These are phyloP conservation scores for Drosophila punjabiensis DNA, from an alignment of 1,140 invertebrate species.

Conservation along the genomic window DNA sequence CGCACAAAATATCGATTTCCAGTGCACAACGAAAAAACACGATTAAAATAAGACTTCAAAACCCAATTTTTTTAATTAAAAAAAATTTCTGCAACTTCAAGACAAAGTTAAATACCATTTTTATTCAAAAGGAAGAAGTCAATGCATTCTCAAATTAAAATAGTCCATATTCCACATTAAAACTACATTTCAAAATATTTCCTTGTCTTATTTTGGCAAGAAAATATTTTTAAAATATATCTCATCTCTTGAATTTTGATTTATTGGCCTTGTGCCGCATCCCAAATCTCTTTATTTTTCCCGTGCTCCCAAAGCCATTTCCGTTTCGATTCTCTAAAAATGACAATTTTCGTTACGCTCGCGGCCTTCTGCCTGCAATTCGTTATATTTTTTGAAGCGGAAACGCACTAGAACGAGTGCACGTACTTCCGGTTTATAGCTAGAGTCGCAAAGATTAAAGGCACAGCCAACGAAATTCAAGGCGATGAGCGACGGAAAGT, in stretches of 20 bases:
- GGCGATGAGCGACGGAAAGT: constrained; percentile 52
- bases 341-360: constrained; percentile 59
- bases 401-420: constrained; percentile 73
- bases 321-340: constrained; percentile 45
- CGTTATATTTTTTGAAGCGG: constrained; percentile 53
- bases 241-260: not conserved
- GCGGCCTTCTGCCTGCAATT: constrained; percentile 32
- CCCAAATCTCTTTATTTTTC: not conserved
- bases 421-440: constrained; percentile 64
- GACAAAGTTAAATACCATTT: not conserved
- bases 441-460: constrained; percentile 24
- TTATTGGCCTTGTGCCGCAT: not conserved
- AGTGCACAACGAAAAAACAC: not conserved
- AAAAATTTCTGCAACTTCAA: not conserved
- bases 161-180: not conserved
- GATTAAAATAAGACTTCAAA: not conserved
- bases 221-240: not conserved
- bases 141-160: not conserved
- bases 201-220: not conserved
- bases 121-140: not conserved
- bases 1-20: constrained; percentile 12
- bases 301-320: constrained; percentile 46
- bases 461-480: constrained; percentile 36
- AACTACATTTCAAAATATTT: not conserved
- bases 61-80: too few species aligned